Evolutionary conservation across 2,113 vertebrate species (phyloP).

Genomic region (Grammomys surdaster): DNA sequence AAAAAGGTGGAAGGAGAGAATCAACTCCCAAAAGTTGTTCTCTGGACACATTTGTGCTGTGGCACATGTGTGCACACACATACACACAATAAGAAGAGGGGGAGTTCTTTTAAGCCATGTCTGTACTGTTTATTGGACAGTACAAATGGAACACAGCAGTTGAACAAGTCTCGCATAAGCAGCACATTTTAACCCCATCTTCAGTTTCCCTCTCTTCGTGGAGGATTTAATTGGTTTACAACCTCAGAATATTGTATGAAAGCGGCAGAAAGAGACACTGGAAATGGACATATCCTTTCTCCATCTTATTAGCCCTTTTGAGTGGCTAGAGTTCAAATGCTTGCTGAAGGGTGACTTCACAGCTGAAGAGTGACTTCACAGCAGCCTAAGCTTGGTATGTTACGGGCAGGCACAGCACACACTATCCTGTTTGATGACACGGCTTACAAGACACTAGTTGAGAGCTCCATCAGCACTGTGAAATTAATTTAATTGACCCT

Average conservation of each 20-base stretch:
- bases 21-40: not conserved
- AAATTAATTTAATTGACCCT: not conserved
- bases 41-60: not conserved
- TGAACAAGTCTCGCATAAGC: not conserved
- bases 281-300: not conserved
- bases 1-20: not conserved
- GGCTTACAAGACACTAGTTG: not conserved
- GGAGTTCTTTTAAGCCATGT: not conserved
- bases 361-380: not conserved
- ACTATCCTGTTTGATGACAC: not conserved
- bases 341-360: not conserved
- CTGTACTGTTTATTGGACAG: not conserved
- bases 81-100: not conserved
- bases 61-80: not conserved
- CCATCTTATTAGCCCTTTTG: not conserved
- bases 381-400: not conserved
- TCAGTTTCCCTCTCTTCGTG: not conserved
- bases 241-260: not conserved
- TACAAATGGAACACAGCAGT: not conserved
- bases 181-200: not conserved
- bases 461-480: not conserved
- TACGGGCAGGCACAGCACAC: not conserved
- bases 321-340: not conserved
- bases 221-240: not conserved
- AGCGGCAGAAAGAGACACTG: not conserved